These are phyloP conservation scores for Chaenocephalus aceratus DNA, from an alignment of 2,113 vertebrate species.

Conservation along the genomic window DNA sequence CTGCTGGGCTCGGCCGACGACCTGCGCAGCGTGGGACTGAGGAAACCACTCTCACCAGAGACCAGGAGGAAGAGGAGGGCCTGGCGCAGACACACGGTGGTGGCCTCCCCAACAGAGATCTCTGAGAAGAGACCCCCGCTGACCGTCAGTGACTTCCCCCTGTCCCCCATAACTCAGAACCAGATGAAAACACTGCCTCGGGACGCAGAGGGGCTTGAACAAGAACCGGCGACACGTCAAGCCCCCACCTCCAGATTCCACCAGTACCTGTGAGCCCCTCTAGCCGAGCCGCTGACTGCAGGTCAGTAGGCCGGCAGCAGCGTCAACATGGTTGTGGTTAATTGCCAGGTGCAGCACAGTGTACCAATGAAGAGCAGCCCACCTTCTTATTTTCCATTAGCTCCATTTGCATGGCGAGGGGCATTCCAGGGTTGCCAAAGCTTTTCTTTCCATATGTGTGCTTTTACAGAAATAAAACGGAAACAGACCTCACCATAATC, in stretches of 20 bases:
- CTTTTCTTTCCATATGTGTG: slow-evolving; percentile 46
- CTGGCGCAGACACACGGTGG: slow-evolving; percentile 94
- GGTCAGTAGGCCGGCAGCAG: slow-evolving; percentile 54
- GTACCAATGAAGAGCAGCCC: slow-evolving; percentile 29
- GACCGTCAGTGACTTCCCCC: slow-evolving; percentile 44
- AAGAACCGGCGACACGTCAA: slow-evolving; percentile 63
- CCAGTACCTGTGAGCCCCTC: slow-evolving; percentile 75
- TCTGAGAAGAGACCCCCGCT: slow-evolving; percentile 57
- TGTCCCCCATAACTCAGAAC: slow-evolving; percentile 47
- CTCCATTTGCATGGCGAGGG: slow-evolving; percentile 64
- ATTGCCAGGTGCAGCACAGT: slow-evolving; percentile 36
- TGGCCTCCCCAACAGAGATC: slow-evolving; percentile 82
- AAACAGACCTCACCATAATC: slow-evolving; percentile 50
- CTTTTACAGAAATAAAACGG: slow-evolving; percentile 60
- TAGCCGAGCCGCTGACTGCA: slow-evolving; percentile 40
- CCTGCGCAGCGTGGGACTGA: slow-evolving; percentile 85
- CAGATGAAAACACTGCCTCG: slow-evolving; percentile 67
- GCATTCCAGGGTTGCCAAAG: slow-evolving; percentile 80
- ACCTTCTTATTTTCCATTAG: slow-evolving; percentile 43
- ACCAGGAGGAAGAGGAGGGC: slow-evolving; percentile 90
- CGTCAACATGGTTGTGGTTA: slow-evolving; percentile 7
- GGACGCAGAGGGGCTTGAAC: slow-evolving; percentile 43
- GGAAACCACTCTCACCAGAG: slow-evolving; percentile 90
- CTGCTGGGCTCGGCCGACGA: slow-evolving; percentile 89
- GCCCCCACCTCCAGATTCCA: slow-evolving; percentile 85